Evolutionary conservation across 2,888 invertebrate genomes (phyloP).

Genomic region (Agriopis leucophaearia): DNA sequence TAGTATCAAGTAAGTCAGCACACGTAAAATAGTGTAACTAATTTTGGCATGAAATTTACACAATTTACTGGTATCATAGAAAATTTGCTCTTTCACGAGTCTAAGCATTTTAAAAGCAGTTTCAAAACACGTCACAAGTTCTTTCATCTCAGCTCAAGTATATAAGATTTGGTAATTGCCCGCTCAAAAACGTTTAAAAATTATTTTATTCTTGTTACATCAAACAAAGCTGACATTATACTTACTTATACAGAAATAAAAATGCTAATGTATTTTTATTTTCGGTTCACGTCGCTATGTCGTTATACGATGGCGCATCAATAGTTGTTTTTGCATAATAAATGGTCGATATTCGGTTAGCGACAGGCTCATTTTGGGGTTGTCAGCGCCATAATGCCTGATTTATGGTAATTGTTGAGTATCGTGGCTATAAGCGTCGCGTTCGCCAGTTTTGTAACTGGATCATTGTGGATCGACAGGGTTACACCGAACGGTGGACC

Average conservation of each 20-base stretch:
- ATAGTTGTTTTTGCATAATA: conserved; percentile 40
- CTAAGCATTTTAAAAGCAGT: conserved; percentile 5
- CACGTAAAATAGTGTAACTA: not conserved
- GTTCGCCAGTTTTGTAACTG: conserved; percentile 9
- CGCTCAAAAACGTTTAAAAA: conserved; percentile 25
- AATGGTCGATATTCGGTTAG: conserved; percentile 22
- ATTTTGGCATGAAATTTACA: not conserved
- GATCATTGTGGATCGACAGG: conserved; percentile 8
- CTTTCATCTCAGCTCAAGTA: conserved; percentile 24
- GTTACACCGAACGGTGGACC: no score
- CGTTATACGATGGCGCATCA: conserved; percentile 33
- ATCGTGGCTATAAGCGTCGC: not conserved
- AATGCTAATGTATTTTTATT: conserved; percentile 26
- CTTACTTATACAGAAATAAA: conserved; percentile 24
- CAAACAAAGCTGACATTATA: conserved; percentile 17
- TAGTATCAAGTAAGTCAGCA: not conserved
- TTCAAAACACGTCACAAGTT: conserved; percentile 5
- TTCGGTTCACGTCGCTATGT: conserved; percentile 25
- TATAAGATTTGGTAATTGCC: conserved; percentile 5
- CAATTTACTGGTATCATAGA: not conserved
- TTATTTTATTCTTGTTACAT: conserved; percentile 32
- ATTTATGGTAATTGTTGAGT: conserved; percentile 15
- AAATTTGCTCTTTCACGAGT: not conserved
- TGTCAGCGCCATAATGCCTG: conserved; percentile 15
- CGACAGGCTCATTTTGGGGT: conserved; percentile 21